Conservation (phyloP, 2,888 invertebrate species). For the Andrena haemorrhoa region DNA sequence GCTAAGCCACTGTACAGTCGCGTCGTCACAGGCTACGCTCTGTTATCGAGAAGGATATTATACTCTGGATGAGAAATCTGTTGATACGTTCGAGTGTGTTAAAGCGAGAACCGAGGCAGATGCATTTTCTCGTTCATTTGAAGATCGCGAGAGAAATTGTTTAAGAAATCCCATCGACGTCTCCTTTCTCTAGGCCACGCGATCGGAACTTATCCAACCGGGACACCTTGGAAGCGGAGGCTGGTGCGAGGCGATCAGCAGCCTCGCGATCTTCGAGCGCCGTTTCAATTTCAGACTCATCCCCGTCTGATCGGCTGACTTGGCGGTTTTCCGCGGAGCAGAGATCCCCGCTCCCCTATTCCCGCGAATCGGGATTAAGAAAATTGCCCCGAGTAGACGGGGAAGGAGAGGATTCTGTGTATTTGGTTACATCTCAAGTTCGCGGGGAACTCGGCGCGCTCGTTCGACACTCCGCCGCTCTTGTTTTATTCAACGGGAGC, state of each 20-base stretch:
- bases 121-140: too few relatives aligned
- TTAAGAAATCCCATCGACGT: constrained; percentile 17
- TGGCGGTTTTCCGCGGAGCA: constrained; percentile 62
- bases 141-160: not conserved
- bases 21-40: too few relatives aligned
- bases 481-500: constrained; percentile 39
- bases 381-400: constrained; percentile 53
- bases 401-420: constrained; percentile 9
- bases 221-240: not conserved
- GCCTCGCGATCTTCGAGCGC: constrained; percentile 47
- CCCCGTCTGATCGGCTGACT: constrained; percentile 67
- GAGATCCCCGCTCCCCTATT: constrained; percentile 41
- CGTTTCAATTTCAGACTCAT: constrained; percentile 71
- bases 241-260: constrained; percentile 24
- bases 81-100: too few relatives aligned
- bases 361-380: constrained; percentile 60
- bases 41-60: too few relatives aligned
- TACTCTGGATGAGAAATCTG: too few relatives aligned
- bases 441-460: constrained; percentile 25
- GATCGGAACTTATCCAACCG: constrained; percentile 27
- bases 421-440: constrained; percentile 54
- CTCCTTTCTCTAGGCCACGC: not conserved
- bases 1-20: too few relatives aligned
- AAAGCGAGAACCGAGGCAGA: too few relatives aligned
- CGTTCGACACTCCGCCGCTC: constrained; percentile 37